phyloP scores from a whole-genome alignment of 2,888 invertebrate genomes.

The Linnaemya vulpina region DNA sequence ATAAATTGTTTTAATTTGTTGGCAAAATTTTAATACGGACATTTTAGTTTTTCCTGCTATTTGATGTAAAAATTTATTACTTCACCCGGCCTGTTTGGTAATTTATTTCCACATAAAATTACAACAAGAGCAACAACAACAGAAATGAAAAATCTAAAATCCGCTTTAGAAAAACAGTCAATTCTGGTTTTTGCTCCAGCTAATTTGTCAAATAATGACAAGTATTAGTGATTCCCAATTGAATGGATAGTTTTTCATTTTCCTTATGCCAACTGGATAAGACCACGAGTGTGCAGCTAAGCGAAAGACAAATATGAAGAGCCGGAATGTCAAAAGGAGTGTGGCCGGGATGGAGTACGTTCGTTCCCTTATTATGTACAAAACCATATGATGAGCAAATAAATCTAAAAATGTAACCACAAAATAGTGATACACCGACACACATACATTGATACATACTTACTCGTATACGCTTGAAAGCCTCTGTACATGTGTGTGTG shows the following conservation, averaged over 20 bases:
- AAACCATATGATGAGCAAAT: slow-evolving; percentile 73
- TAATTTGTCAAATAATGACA: slow-evolving; percentile 74
- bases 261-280: neutral
- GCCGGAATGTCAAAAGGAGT: neutral
- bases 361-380: slow-evolving; percentile 61
- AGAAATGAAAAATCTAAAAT: slow-evolving; percentile 6
- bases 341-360: neutral
- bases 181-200: slow-evolving; percentile 60
- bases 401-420: slow-evolving; percentile 77
- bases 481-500: neutral
- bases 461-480: no score
- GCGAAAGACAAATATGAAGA: slow-evolving; percentile 5
- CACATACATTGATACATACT: no score
- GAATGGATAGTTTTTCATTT: slow-evolving; percentile 67
- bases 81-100: slow-evolving; percentile 41
- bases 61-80: slow-evolving; percentile 56
- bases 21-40: slow-evolving; percentile 1
- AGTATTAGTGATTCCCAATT: slow-evolving; percentile 71
- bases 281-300: neutral
- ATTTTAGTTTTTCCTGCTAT: slow-evolving; percentile 7
- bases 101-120: slow-evolving; percentile 60
- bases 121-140: neutral
- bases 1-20: slow-evolving; percentile 56
- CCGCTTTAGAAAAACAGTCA: slow-evolving; percentile 2
- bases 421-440: slow-evolving; percentile 14